A percentile compares a stretch with the other conserved stretches of the same genome.
These are phyloP conservation scores for Willowsia nigromaculata DNA, from an alignment of 2,888 invertebrate species.

Conservation along the genomic window DNA sequence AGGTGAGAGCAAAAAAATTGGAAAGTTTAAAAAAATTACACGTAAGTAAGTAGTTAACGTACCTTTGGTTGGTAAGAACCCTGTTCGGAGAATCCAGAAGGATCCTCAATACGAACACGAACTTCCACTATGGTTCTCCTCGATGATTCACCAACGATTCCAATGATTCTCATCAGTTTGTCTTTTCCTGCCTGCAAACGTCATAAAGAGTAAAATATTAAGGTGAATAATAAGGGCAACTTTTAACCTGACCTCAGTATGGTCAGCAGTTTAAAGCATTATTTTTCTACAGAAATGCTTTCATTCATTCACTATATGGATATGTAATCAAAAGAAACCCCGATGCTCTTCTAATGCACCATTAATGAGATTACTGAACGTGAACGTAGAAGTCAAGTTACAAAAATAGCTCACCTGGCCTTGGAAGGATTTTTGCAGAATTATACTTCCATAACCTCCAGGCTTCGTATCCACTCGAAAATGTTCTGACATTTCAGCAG, in stretches of 20 bases:
- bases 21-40: no score
- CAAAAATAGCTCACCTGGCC: slow-evolving; percentile 44
- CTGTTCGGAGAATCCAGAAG: slow-evolving; percentile 23
- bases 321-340: no score
- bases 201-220: neutral
- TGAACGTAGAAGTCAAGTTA: neutral
- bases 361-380: neutral
- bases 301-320: neutral
- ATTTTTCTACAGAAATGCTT: no score
- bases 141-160: neutral
- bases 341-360: no score
- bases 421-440: slow-evolving; percentile 58
- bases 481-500: slow-evolving; percentile 47
- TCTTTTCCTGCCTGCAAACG: slow-evolving; percentile 27
- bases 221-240: no score
- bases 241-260: no score
- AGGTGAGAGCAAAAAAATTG: no score
- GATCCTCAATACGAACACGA: slow-evolving; percentile 36
- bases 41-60: no score
- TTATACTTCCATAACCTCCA: slow-evolving; percentile 41
- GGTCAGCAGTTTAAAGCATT: no score
- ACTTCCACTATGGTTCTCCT: slow-evolving; percentile 29
- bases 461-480: slow-evolving; percentile 52
- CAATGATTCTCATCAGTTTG: slow-evolving; percentile 39
- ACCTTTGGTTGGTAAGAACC: slow-evolving; percentile 40